A percentile compares a stretch with the other conserved stretches of the same genome.
Evolutionary conservation across 2,113 vertebrate genomes (phyloP).

Genomic region (Mesembrinibis cayennensis): DNA sequence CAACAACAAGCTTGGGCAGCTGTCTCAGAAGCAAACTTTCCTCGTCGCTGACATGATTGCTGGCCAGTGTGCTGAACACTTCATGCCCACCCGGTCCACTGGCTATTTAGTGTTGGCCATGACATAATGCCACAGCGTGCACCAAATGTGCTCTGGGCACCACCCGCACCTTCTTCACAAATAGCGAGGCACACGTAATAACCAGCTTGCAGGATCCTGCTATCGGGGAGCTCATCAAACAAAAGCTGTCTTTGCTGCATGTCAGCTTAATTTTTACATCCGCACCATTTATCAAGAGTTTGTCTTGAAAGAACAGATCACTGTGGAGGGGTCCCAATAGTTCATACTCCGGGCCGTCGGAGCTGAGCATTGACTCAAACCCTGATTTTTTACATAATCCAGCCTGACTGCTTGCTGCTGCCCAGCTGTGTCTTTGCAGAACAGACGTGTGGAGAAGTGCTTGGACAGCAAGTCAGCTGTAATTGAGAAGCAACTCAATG

Average conservation of each 20-base stretch:
- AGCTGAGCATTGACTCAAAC: background rate
- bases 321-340: background rate
- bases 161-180: background rate
- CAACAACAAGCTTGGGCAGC: background rate
- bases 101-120: background rate
- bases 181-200: background rate
- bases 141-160: accelerated
- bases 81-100: background rate
- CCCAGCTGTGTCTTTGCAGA: background rate
- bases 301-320: background rate
- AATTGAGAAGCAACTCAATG: background rate
- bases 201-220: background rate
- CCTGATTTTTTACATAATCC: background rate
- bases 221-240: background rate
- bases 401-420: background rate
- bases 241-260: background rate
- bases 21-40: background rate
- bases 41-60: background rate
- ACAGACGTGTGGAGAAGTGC: background rate
- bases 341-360: background rate
- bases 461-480: background rate
- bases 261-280: background rate
- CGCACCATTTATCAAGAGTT: background rate
- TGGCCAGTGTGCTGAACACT: background rate
- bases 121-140: background rate